Evolutionary conservation across 2,888 invertebrate genomes (phyloP), one percentile per base, ranked within the genome.

Genomic region (Pristionchus fissidentatus): DNA sequence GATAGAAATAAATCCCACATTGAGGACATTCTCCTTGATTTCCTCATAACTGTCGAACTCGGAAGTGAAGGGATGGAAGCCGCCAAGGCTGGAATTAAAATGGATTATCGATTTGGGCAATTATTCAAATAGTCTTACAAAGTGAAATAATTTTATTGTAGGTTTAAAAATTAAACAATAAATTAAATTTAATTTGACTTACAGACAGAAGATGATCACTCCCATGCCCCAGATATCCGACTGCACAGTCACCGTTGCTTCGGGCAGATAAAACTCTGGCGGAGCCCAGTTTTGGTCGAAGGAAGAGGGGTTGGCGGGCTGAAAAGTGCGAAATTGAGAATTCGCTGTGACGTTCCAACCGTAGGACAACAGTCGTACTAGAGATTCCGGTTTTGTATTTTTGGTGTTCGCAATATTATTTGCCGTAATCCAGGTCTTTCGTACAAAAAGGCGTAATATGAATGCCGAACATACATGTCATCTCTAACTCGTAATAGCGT

Each of bases 151-250:
- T 57, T 26, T 57, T n/a, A 1, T 3, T 57, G 57, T 66, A 66
- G 13, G 13, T 57, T 10, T 32, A 19, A 10, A 26, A 5, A 7
- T 29, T 3, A 15, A 35, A 19, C 3, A 83, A 52, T n/a, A 29
- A 35, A 32, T n/a, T n/a, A n/a, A n/a, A n/a, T n/a, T n/a, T n/a
- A n/a, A n/a, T n/a, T 29, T 29, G 35, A 93, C 94, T 93, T 88
- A 94, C 94, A 99, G 94, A 66, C 97, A 94, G 93, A 98, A 99
- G 0, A 96, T 94, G 8, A 98, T 94, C 19, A 96, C 96, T 82
- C 97, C 98, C 80, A 98, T 95, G 32, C 96, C 95, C 99, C 98
- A 99, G 90, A 98, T 95, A 93, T 99, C 99, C 26, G 93, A 92
- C 3, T 96, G 96, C 93, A 96, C 96, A 93, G 95, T 96, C 49